These are phyloP conservation scores for Teleogryllus occipitalis DNA, from an alignment of 1,140 invertebrate species.

Conservation along the genomic window DNA sequence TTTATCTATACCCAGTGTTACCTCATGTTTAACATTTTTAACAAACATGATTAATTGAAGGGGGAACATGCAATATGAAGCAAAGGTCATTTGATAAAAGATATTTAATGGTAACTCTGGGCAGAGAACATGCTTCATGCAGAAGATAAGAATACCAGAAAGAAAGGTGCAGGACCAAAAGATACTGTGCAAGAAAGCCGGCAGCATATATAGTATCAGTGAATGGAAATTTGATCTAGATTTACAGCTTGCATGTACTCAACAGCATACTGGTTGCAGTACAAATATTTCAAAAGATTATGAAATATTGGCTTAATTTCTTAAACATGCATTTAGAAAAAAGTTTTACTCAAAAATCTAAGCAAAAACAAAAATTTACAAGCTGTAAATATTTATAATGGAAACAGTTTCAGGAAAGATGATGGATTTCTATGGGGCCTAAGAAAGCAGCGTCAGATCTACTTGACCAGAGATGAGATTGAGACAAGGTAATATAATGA, in stretches of 20 bases:
- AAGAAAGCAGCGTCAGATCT: background rate
- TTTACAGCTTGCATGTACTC: too few relatives aligned
- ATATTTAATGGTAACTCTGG: background rate
- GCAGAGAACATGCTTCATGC: background rate
- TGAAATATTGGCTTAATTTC: background rate
- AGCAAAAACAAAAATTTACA: background rate
- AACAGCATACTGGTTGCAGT: background rate
- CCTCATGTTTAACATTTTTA: background rate
- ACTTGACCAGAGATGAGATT: background rate
- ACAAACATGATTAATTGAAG: background rate
- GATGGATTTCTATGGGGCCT: background rate
- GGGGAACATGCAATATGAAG: too few relatives aligned
- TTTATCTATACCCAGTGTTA: background rate
- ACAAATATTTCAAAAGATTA: background rate
- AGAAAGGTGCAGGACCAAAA: background rate
- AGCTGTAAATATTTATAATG: background rate
- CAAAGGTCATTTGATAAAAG: too few relatives aligned
- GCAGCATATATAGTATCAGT: background rate
- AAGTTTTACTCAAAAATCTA: background rate
- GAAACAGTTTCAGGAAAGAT: background rate
- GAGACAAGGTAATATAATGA: background rate
- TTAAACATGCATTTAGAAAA: background rate
- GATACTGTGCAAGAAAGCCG: background rate
- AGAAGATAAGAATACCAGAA: background rate
- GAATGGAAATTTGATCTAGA: background rate